phyloP scores from a whole-genome alignment of 2,888 invertebrate species.

The Cephalotes varians region DNA sequence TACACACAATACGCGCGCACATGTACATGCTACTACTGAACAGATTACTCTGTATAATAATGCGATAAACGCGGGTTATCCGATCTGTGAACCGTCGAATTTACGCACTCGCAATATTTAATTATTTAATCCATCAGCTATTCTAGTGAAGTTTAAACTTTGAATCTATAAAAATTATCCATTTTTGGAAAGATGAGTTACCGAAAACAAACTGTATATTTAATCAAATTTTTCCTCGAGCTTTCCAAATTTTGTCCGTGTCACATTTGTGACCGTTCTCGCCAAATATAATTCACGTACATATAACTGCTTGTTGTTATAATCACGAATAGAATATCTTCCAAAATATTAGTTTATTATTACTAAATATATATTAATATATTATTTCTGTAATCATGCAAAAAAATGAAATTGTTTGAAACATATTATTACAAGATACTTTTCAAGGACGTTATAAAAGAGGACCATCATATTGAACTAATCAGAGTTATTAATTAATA shows the following conservation, averaged over 20 bases:
- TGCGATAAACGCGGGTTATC: background rate
- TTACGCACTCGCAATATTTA: background rate
- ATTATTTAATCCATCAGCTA: background rate
- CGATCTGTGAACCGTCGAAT: background rate
- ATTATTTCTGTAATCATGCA: background rate
- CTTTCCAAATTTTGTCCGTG: background rate
- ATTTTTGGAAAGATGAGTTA: background rate
- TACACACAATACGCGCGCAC: background rate
- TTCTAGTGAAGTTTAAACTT: background rate
- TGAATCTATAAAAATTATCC: background rate
- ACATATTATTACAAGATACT: background rate
- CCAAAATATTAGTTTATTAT: background rate
- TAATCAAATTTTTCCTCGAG: background rate
- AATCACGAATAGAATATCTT: background rate
- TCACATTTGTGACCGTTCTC: background rate
- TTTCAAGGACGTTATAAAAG: background rate
- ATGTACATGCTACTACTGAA: background rate
- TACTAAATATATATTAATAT: slow-evolving; percentile 6
- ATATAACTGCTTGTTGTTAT: background rate
- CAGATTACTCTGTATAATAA: slow-evolving; percentile 1
- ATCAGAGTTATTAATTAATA: background rate
- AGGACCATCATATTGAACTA: background rate
- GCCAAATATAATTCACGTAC: background rate
- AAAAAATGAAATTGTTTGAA: background rate
- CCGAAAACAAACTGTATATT: background rate